Percentiles rank a stretch among this genome's conserved stretches.
Evolutionary conservation across 1,140 invertebrate species (phyloP).

Genomic region (Drosophila grimshawi): DNA sequence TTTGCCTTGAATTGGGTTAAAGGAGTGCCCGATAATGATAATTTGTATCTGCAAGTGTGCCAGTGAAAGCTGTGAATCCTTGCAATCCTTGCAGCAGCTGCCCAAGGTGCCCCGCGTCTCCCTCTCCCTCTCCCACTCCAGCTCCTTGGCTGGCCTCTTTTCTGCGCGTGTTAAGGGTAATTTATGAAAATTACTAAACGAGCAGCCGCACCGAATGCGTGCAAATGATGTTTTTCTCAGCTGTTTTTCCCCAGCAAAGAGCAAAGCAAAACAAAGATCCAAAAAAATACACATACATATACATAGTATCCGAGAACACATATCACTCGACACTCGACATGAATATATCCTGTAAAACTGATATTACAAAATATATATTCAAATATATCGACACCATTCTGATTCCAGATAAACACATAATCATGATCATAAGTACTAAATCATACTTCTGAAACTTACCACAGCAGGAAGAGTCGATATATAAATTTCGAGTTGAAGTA

Average conservation of each 20-base stretch:
- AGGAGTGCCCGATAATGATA: slow-evolving; percentile 50
- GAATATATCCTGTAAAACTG: background rate
- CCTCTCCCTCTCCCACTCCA: background rate
- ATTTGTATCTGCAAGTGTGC: slow-evolving; percentile 35
- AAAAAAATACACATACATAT: background rate
- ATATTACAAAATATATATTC: no score
- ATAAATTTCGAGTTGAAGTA: no score
- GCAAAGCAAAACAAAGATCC: slow-evolving; percentile 7
- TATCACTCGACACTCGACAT: no score
- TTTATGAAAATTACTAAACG: slow-evolving; percentile 81
- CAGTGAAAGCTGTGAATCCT: slow-evolving; percentile 27
- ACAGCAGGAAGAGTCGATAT: no score
- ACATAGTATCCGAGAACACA: no score
- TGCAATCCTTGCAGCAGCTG: slow-evolving; percentile 27
- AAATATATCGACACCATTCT: no score
- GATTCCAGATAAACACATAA: no score
- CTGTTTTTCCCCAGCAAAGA: background rate
- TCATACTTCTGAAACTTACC: no score
- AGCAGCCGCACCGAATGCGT: slow-evolving; percentile 61
- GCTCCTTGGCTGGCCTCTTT: background rate
- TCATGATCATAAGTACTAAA: no score
- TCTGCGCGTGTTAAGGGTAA: slow-evolving; percentile 58
- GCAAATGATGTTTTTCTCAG: slow-evolving; percentile 71
- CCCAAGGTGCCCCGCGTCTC: slow-evolving; percentile 1
- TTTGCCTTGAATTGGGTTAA: slow-evolving; percentile 34